Conservation (phyloP, 2,888 invertebrate species). For the Leuctra nigra region DNA sequence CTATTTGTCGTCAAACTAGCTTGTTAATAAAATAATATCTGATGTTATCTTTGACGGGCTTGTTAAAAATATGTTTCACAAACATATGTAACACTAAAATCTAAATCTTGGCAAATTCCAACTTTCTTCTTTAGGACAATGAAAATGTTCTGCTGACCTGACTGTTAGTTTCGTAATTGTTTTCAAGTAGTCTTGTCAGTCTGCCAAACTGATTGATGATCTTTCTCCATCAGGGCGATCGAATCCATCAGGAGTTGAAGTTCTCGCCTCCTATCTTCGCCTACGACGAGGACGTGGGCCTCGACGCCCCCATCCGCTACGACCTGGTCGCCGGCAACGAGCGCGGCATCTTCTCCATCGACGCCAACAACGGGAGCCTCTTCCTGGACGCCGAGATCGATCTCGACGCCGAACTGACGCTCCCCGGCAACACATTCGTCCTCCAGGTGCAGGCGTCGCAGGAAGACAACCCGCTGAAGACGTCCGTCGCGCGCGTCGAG, state of each 20-base stretch:
- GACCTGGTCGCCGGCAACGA: constrained; percentile 78
- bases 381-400: constrained; percentile 77
- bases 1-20: too few relatives aligned
- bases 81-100: too few relatives aligned
- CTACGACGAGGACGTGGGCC: constrained; percentile 69
- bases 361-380: constrained; percentile 65
- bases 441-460: constrained; percentile 56
- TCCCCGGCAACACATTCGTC: constrained; percentile 72
- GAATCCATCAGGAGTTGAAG: constrained; percentile 61
- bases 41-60: too few relatives aligned
- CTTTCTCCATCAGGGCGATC: constrained; percentile 52
- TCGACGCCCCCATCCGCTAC: constrained; percentile 67
- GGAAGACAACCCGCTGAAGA: constrained; percentile 64
- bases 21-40: too few relatives aligned
- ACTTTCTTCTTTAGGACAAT: too few relatives aligned
- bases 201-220: not conserved
- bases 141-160: too few relatives aligned
- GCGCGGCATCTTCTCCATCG: constrained; percentile 64
- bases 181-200: too few relatives aligned
- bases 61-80: too few relatives aligned
- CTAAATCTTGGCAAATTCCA: too few relatives aligned
- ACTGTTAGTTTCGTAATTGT: too few relatives aligned
- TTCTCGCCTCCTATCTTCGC: constrained; percentile 70
- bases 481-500: constrained; percentile 66
- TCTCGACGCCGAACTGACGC: constrained; percentile 61